Conservation (phyloP, 2,797 vertebrate species). For the Eospalax fontanierii region DNA sequence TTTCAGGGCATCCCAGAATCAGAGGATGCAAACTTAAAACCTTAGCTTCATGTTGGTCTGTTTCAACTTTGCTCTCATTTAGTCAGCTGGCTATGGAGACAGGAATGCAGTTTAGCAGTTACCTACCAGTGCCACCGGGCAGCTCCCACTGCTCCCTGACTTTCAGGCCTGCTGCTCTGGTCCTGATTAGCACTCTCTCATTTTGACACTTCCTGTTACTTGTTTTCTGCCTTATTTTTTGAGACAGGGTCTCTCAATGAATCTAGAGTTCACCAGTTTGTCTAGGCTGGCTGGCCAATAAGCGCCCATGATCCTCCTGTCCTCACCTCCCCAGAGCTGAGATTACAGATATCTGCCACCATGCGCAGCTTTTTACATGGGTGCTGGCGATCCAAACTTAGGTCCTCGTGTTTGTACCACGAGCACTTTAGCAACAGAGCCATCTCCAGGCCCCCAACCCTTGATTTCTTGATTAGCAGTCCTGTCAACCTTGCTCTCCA, state of each 20-base stretch:
- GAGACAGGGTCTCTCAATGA: too few relatives aligned
- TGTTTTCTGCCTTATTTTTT: not conserved
- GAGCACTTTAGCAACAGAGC: not conserved
- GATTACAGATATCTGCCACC: not conserved
- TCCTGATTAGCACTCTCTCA: not conserved
- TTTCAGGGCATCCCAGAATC: not conserved
- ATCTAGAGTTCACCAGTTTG: too few relatives aligned
- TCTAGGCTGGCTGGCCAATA: not conserved
- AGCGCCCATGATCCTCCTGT: not conserved
- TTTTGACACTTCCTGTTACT: not conserved
- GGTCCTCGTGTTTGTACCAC: not conserved
- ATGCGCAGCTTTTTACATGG: not conserved
- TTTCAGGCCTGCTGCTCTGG: not conserved
- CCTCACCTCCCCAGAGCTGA: not conserved
- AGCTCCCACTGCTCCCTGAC: not conserved
- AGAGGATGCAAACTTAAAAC: not conserved
- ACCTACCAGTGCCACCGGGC: rapidly evolving
- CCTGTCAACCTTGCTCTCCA: not conserved
- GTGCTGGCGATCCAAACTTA: not conserved
- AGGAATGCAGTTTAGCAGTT: rapidly evolving
- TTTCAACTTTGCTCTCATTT: not conserved
- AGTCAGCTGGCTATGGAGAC: not conserved
- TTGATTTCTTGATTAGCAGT: not conserved
- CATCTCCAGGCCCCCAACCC: not conserved
- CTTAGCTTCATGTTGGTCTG: not conserved